phyloP scores from a whole-genome alignment of 2,888 invertebrate species.

The Dorcus hopei region DNA sequence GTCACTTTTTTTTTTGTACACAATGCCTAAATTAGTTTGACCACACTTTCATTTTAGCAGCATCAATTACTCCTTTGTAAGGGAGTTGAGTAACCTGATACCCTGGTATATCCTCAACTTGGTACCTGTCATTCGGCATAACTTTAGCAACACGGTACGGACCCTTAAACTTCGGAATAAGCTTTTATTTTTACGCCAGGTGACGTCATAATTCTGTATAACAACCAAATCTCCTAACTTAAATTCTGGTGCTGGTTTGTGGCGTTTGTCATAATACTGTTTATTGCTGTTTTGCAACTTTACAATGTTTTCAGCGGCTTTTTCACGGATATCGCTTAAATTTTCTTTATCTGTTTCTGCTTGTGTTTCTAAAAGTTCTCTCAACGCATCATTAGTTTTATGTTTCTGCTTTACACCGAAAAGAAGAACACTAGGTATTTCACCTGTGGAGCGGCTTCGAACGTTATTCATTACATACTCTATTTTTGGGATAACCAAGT shows the following conservation, averaged over 20 bases:
- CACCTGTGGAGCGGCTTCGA: conserved; percentile 23
- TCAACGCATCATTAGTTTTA: conserved; percentile 10
- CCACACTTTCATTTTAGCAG: no score
- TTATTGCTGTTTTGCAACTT: conserved; percentile 27
- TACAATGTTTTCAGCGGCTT: conserved; percentile 20
- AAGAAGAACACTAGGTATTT: conserved; percentile 29
- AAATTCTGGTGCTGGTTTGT: conserved; percentile 24
- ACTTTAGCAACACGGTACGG: not conserved
- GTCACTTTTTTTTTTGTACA: no score
- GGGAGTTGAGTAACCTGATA: no score
- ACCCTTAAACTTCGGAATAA: not conserved
- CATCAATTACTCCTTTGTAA: no score
- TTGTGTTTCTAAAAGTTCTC: conserved; percentile 6
- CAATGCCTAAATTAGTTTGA: no score
- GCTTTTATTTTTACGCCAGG: conserved; percentile 15
- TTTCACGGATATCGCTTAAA: conserved; percentile 20
- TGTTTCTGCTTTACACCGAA: conserved; percentile 32
- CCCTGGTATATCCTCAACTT: no score
- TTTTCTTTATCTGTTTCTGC: not conserved
- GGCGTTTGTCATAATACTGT: conserved; percentile 28
- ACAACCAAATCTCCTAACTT: conserved; percentile 23
- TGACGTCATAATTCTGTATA: conserved; percentile 22
- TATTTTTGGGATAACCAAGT: conserved; percentile 16
- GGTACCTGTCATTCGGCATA: no score
- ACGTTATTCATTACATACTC: conserved; percentile 22